A percentile compares a stretch with the other conserved stretches of the same genome.
phyloP scores from a whole-genome alignment of 2,888 invertebrate genomes.

The Meteorus cinctellus region DNA sequence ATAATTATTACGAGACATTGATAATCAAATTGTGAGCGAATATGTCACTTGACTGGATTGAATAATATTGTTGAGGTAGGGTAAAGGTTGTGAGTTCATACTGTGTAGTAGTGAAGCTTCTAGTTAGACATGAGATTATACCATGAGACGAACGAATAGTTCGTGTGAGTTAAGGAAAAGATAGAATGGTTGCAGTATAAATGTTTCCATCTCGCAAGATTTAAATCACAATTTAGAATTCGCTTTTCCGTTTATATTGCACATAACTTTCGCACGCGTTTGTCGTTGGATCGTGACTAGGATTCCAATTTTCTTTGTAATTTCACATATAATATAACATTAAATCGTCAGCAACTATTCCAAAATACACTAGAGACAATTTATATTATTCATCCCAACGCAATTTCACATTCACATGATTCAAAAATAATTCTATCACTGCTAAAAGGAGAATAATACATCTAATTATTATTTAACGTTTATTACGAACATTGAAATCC shows the following conservation, averaged over 20 bases:
- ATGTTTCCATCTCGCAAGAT: neutral
- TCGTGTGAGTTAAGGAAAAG: neutral
- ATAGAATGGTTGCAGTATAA: neutral
- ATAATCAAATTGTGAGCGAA: neutral
- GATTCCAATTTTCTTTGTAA: conserved; percentile 7
- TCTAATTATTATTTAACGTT: too few relatives aligned
- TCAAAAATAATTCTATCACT: too few relatives aligned
- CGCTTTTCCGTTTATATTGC: conserved; percentile 3
- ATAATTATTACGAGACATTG: neutral
- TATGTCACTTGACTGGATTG: neutral
- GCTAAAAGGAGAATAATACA: too few relatives aligned
- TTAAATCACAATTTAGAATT: conserved; percentile 20
- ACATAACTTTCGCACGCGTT: neutral
- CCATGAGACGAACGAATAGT: neutral
- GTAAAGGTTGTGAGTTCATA: neutral
- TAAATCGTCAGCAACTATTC: neutral
- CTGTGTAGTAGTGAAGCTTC: neutral
- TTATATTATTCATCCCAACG: neutral
- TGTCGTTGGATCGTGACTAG: conserved; percentile 3
- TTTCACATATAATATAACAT: neutral
- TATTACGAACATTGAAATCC: too few relatives aligned
- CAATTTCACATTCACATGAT: neutral
- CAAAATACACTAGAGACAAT: neutral
- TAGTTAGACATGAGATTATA: neutral
- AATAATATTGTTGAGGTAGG: neutral